These are phyloP conservation scores for Triplophysa rosa DNA, from an alignment of 2,113 vertebrate genomes.

Conservation along the genomic window DNA sequence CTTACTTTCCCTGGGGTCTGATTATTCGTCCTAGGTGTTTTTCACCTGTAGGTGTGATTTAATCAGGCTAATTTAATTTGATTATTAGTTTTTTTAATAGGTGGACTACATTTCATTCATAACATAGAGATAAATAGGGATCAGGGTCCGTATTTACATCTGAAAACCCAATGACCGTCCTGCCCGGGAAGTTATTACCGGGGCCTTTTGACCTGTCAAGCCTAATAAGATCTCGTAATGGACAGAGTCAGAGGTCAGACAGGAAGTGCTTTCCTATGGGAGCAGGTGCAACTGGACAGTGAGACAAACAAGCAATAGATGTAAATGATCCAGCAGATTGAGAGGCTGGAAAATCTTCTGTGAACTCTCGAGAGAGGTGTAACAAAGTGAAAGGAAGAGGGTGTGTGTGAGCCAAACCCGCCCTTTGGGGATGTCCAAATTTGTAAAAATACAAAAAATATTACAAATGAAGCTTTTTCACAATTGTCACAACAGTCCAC, in stretches of 20 bases:
- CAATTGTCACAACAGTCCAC: no score
- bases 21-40: neutral
- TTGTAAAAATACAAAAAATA: no score
- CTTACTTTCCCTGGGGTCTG: slow-evolving; percentile 50
- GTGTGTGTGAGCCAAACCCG: neutral
- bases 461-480: no score
- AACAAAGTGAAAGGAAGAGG: slow-evolving; percentile 2
- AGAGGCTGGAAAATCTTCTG: neutral
- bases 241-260: slow-evolving; percentile 46
- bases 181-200: slow-evolving; percentile 9
- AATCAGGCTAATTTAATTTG: no score
- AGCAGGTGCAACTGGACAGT: slow-evolving; percentile 5
- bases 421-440: no score
- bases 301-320: slow-evolving; percentile 22
- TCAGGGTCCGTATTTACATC: neutral
- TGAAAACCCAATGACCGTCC: neutral
- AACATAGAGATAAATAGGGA: neutral
- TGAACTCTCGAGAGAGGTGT: slow-evolving; percentile 19
- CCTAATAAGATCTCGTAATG: slow-evolving; percentile 33
- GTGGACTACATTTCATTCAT: no score
- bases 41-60: neutral
- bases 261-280: slow-evolving; percentile 19
- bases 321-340: slow-evolving; percentile 11
- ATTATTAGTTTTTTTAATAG: no score
- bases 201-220: slow-evolving; percentile 39